Evolutionary conservation across 2,113 vertebrate species (phyloP).

Genomic region (Vidua macroura): DNA sequence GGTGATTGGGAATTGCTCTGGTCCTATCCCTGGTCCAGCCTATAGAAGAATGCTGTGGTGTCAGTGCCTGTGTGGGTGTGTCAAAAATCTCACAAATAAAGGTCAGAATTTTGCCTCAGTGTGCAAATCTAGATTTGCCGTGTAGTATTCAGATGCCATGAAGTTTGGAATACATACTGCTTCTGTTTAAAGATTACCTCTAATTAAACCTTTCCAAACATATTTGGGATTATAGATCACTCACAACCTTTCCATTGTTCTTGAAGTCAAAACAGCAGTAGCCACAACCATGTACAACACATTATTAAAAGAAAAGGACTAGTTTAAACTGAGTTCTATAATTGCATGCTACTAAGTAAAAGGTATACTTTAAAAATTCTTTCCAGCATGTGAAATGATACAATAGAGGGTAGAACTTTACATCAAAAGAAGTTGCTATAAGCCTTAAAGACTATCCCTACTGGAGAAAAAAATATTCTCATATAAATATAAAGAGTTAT

Average conservation of each 20-base stretch:
- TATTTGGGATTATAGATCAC: background rate
- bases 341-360: background rate
- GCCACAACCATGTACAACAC: background rate
- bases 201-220: background rate
- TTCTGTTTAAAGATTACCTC: background rate
- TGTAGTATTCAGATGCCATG: background rate
- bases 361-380: slow-evolving; percentile 39
- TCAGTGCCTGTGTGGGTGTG: background rate
- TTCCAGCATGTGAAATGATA: slow-evolving; percentile 2
- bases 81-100: background rate
- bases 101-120: background rate
- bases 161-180: background rate
- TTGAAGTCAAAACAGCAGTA: background rate
- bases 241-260: slow-evolving; percentile 1
- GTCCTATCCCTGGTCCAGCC: background rate
- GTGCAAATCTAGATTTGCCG: background rate
- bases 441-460: background rate
- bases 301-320: slow-evolving; percentile 8
- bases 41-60: background rate
- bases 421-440: background rate
- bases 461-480: background rate
- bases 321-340: slow-evolving; percentile 8
- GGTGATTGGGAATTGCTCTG: background rate
- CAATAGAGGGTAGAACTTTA: background rate
- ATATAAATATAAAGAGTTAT: background rate